Evolutionary conservation across 2,113 vertebrate species (phyloP), one percentile per base, ranked within the genome.

Genomic region (Myotis lucifugus): DNA sequence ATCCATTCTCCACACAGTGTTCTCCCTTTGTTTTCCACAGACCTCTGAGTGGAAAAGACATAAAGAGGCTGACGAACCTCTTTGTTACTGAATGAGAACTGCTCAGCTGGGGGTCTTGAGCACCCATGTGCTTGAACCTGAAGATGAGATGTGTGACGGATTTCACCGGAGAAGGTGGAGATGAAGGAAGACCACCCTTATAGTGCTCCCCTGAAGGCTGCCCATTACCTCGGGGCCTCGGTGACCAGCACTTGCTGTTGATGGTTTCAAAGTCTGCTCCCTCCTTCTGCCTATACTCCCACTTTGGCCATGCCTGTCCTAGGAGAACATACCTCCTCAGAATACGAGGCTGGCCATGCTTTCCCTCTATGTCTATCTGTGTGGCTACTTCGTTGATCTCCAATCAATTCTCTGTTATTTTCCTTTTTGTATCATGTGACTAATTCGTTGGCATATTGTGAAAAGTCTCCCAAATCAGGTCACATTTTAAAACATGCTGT

Each of bases 231-330:
- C 70, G 0, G 37, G 2, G 2, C 23, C 79, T 66, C 27, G 0
- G 9, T 1, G 18, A 66, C 72, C 25, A 1, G 13, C 9, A 1
- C 67, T 42, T 29, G 34, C 13, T 13, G 46, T 3, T 6, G 21
- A 18, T 21, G 3, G 42, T 37, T 52, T 52, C 48, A 8, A 27
- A 56, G 4, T 27, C 23, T 42, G 18, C 9, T 21, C 50, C 1
- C 23, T 46, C 37, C 37, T 1, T 4, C 37, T 23, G 13, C 34
- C 56, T 69, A 5, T 10, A 4, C 1, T 29, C 21, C 54, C 42
- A 8, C 27, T 32, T 34, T 9, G 54, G 78, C 37, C 2, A 0
- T 0, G 32, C 0, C 0, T 9, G 1, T 40, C 0, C 6, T 1
- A 37, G 37, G 34, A 15, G 29, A 25, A 5, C 42, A 0, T 67